Evolutionary conservation across 2,113 vertebrate genomes (phyloP).

Genomic region (Gobio gobio): DNA sequence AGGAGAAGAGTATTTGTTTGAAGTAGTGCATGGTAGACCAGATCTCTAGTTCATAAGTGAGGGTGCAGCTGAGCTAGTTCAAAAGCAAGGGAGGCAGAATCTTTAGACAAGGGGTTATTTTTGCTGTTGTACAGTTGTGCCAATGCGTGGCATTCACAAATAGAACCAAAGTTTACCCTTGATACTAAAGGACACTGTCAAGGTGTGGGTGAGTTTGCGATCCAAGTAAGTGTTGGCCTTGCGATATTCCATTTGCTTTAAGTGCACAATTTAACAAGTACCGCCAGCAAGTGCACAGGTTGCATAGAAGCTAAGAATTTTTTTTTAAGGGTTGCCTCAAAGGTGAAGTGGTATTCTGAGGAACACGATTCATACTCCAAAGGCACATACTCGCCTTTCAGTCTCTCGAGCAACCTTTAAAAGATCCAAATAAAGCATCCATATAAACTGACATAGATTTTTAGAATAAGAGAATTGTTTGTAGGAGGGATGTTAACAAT

Average conservation of each 20-base stretch:
- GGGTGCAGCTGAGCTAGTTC: not conserved
- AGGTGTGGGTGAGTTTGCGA: constrained; percentile 21
- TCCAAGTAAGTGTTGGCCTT: constrained; percentile 14
- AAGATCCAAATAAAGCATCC: not conserved
- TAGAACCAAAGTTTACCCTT: constrained; percentile 7
- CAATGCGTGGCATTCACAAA: not conserved
- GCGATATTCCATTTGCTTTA: constrained; percentile 29
- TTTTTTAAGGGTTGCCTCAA: constrained; percentile 5
- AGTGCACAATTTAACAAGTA: constrained; percentile 27
- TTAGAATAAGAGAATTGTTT: not conserved
- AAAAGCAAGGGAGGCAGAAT: not conserved
- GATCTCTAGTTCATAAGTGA: not conserved
- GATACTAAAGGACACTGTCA: not conserved
- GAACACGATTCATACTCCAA: not conserved
- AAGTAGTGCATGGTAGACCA: constrained; percentile 18
- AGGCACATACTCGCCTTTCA: not conserved
- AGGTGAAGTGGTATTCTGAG: constrained; percentile 22
- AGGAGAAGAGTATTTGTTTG: constrained; percentile 33
- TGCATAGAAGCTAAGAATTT: not conserved
- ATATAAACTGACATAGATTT: not conserved
- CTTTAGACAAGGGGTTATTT: not conserved
- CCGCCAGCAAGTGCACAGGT: not conserved
- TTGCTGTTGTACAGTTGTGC: not conserved
- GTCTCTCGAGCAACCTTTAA: not conserved
- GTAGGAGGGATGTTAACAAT: no score